A percentile compares a stretch with the other conserved stretches of the same genome.
These are phyloP conservation scores for Drosophila bocqueti DNA, from an alignment of 1,140 invertebrate species.

Conservation along the genomic window DNA sequence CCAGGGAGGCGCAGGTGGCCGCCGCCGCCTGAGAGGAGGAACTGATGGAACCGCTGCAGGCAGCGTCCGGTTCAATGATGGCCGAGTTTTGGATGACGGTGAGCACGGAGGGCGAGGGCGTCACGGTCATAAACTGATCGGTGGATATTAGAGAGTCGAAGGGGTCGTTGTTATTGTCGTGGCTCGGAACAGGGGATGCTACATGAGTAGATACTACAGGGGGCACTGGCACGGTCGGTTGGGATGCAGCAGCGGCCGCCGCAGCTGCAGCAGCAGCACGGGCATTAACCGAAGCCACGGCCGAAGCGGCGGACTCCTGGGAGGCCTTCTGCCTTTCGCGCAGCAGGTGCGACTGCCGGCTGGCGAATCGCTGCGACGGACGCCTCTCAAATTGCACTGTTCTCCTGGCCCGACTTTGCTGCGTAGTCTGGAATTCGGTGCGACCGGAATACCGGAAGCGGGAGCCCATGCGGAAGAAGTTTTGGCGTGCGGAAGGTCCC, in stretches of 20 bases:
- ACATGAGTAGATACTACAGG: slow-evolving; percentile 28
- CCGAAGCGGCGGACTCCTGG: slow-evolving; percentile 85
- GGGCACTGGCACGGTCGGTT: slow-evolving; percentile 23
- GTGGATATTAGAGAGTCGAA: slow-evolving; percentile 74
- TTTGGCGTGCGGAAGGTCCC: slow-evolving; percentile 94
- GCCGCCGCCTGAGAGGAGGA: slow-evolving; percentile 66
- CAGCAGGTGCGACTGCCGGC: slow-evolving; percentile 93
- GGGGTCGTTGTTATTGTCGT: slow-evolving; percentile 77
- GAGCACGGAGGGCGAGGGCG: slow-evolving; percentile 80
- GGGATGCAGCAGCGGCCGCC: slow-evolving; percentile 77
- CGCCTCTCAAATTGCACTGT: slow-evolving; percentile 98
- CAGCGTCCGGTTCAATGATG: slow-evolving; percentile 72
- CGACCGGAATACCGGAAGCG: slow-evolving; percentile 97
- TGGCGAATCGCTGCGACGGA: slow-evolving; percentile 97
- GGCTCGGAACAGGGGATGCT: slow-evolving; percentile 48
- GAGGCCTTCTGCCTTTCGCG: slow-evolving; percentile 89
- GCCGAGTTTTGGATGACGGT: slow-evolving; percentile 83
- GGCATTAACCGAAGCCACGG: slow-evolving; percentile 73
- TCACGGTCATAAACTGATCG: slow-evolving; percentile 67
- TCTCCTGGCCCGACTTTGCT: slow-evolving; percentile 93
- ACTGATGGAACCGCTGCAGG: slow-evolving; percentile 72
- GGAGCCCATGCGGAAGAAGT: slow-evolving; percentile 98
- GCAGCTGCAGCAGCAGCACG: slow-evolving; percentile 68
- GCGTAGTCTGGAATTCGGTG: slow-evolving; percentile 98
- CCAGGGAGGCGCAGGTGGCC: slow-evolving; percentile 66